Evolutionary conservation across 2,113 vertebrate species (phyloP), one percentile per base, ranked within the genome.

Genomic region (Conger conger): DNA sequence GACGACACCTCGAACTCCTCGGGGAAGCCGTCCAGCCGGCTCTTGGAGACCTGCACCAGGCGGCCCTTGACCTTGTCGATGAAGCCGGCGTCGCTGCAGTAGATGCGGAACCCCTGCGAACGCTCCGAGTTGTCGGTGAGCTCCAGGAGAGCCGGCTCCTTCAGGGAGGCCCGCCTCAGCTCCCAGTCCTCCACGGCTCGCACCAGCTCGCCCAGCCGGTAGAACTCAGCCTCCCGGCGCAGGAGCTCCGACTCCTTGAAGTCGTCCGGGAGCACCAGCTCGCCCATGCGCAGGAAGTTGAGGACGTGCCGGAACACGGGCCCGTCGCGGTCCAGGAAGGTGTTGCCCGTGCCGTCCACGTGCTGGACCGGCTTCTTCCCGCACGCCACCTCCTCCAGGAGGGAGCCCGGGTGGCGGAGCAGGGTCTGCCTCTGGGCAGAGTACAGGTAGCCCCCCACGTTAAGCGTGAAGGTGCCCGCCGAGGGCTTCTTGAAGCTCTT

Each of bases 61-160:
- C 98, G 97, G 36, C 92, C 95, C 93, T 99, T 99, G 81, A 99
- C 97, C 91, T 97, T 99, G 57, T 98, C 94, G 81, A 99, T 97
- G 92, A 99, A 99, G 90, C 93, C 89, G 2, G 96, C 90, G 90
- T 98, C 97, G 79, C 98, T 99, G 92, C 98, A 99, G 94, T 99
- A 99, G 90, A 99, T 97, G 89, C 97, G 96, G 79, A 99, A 96
- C 91, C 98, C 98, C 87, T 99, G 98, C 3, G 98, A 97, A 82
- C 98, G 96, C 87, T 99, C 98, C 1, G 99, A 98, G 93, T 97
- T 98, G 92, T 99, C 98, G 0, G 97, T 99, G 94, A 99, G 96
- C 94, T 99, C 98, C 89, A 99, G 93, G 88, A 99, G 99, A 88
- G 98, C 98, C 1, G 97, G 96, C 88, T 99, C 98, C 17, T 95